phyloP scores from a whole-genome alignment of 2,888 invertebrate species.

The Metellina segmentata region DNA sequence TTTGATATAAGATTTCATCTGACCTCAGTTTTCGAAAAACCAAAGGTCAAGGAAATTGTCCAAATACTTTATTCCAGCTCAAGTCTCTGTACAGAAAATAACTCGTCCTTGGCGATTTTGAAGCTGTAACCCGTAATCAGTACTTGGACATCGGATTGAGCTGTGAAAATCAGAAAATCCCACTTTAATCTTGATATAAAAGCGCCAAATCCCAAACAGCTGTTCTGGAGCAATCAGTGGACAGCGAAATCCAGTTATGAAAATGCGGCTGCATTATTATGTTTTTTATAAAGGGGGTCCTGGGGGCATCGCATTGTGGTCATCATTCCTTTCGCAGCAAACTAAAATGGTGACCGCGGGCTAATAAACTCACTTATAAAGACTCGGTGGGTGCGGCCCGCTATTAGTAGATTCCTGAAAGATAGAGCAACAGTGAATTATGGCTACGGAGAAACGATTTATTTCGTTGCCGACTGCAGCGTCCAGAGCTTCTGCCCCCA shows the following conservation, averaged over 20 bases:
- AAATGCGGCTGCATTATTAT: conserved; percentile 40
- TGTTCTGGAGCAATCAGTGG: background rate
- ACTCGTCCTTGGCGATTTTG: no score
- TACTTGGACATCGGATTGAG: no score
- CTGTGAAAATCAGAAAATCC: background rate
- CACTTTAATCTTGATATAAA: background rate
- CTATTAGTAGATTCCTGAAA: conserved; percentile 64
- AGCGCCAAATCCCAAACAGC: background rate
- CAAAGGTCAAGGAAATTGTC: no score
- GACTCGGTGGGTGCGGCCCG: conserved; percentile 54
- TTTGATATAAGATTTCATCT: no score
- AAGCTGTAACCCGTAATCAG: no score
- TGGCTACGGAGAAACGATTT: conserved; percentile 42
- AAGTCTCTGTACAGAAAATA: no score
- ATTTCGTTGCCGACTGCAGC: background rate
- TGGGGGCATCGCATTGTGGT: conserved; percentile 54
- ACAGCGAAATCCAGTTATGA: conserved; percentile 71
- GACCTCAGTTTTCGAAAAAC: no score
- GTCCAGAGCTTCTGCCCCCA: background rate
- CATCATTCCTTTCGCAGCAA: conserved; percentile 47
- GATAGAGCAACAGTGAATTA: conserved; percentile 71
- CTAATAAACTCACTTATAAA: background rate
- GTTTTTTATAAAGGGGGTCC: background rate
- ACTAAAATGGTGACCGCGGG: conserved; percentile 32
- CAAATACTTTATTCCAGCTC: no score